Evolutionary conservation across 2,797 vertebrate genomes (phyloP).

Genomic region (Tragelaphus eurycerus): DNA sequence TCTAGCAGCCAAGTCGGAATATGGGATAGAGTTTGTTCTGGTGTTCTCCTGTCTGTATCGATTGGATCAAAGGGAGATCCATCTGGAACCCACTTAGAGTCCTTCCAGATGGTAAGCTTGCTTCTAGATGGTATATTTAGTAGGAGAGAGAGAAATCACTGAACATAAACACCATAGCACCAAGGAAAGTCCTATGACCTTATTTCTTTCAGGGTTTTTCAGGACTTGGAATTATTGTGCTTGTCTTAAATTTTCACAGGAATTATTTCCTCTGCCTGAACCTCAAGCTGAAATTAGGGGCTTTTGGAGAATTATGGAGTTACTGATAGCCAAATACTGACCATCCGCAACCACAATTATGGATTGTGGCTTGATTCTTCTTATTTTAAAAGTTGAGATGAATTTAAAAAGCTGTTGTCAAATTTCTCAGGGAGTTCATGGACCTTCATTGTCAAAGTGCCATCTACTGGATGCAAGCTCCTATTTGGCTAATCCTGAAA

Average conservation of each 20-base stretch:
- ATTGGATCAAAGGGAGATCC: conserved; percentile 62
- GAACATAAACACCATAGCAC: not conserved
- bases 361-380: not conserved
- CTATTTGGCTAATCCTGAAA: not conserved
- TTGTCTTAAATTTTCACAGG: not conserved
- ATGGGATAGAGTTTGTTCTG: not conserved
- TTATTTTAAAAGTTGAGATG: not conserved
- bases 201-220: conserved; percentile 23
- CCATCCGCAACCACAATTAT: not conserved
- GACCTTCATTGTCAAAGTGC: conserved; percentile 34
- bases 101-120: conserved; percentile 61
- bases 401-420: not conserved
- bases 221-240: not conserved
- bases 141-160: not conserved
- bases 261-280: not conserved
- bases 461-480: not conserved
- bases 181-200: conserved; percentile 39
- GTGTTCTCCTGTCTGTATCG: conserved; percentile 8
- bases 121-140: conserved; percentile 61
- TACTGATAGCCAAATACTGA: not conserved
- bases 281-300: not conserved
- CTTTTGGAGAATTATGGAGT: not conserved
- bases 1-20: not conserved
- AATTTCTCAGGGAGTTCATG: not conserved
- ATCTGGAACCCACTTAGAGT: conserved; percentile 52